phyloP scores from a whole-genome alignment of 2,797 vertebrate species.

The Tokudaia muenninki region DNA sequence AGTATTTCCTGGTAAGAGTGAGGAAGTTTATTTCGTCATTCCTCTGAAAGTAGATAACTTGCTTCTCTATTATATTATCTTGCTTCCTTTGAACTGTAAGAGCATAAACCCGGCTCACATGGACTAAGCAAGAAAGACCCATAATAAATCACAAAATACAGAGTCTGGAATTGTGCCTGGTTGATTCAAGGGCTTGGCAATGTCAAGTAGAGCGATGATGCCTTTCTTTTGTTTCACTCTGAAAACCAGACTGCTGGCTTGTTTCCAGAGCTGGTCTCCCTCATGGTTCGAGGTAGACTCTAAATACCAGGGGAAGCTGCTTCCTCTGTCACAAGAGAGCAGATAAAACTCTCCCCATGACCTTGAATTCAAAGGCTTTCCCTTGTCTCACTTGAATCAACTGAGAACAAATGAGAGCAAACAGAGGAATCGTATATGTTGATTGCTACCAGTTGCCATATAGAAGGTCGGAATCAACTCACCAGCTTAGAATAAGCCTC shows the following conservation, averaged over 20 bases:
- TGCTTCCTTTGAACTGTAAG: neutral
- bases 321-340: neutral
- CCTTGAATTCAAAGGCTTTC: conserved; percentile 14
- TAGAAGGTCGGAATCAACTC: neutral
- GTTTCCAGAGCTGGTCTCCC: conserved; percentile 3
- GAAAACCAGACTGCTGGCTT: conserved; percentile 22
- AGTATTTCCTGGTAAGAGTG: conserved; percentile 4
- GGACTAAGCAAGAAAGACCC: conserved; percentile 50
- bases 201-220: neutral
- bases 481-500: neutral
- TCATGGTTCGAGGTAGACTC: neutral
- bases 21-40: neutral
- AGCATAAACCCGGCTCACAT: conserved; percentile 50
- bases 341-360: neutral
- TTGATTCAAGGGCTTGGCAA: neutral
- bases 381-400: neutral
- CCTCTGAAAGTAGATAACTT: conserved; percentile 16
- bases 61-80: conserved; percentile 20
- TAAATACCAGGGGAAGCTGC: conserved; percentile 7
- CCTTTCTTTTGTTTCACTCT: conserved; percentile 34
- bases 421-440: neutral
- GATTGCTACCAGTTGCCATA: neutral
- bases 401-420: conserved; percentile 10
- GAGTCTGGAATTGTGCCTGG: neutral
- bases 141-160: conserved; percentile 42